phyloP scores from a whole-genome alignment of 1,140 invertebrate species.

The Apis florea region DNA sequence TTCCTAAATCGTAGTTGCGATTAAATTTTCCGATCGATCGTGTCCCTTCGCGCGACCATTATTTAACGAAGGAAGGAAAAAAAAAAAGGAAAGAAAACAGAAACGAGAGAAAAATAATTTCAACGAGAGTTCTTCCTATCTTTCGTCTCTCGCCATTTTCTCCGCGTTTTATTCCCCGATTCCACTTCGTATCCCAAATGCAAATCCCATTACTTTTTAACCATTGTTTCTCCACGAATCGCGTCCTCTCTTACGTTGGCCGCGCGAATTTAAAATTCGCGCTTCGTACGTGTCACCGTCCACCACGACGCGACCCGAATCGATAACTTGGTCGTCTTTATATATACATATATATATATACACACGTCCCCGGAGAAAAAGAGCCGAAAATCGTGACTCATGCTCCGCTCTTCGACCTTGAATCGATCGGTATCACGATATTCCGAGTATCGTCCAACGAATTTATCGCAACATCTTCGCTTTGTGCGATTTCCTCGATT shows the following conservation, averaged over 20 bases:
- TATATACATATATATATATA: not conserved
- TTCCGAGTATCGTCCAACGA: too few relatives aligned
- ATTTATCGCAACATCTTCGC: not conserved
- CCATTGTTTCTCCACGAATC: slow-evolving; percentile 31
- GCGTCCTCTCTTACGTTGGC: slow-evolving; percentile 12
- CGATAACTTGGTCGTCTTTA: slow-evolving; percentile 35
- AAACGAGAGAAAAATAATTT: not conserved
- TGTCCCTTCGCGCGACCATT: not conserved
- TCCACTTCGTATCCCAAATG: slow-evolving; percentile 39
- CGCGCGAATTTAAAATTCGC: slow-evolving; percentile 59
- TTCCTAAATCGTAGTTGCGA: not conserved
- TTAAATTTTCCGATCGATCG: slow-evolving; percentile 1
- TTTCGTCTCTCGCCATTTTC: too few relatives aligned
- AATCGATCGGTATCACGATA: not conserved
- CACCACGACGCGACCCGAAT: slow-evolving; percentile 52
- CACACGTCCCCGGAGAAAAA: not conserved
- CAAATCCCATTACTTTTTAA: slow-evolving; percentile 56
- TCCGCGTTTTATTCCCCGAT: slow-evolving; percentile 38
- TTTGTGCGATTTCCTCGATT: too few relatives aligned
- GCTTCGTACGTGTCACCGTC: slow-evolving; percentile 47
- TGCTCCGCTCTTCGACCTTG: not conserved
- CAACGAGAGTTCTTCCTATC: not conserved
- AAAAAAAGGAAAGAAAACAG: not conserved
- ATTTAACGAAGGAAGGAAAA: not conserved
- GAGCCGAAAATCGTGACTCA: slow-evolving; percentile 20